These are phyloP conservation scores for Mechanitis mazaeus DNA, from an alignment of 2,888 invertebrate species.

Conservation along the genomic window DNA sequence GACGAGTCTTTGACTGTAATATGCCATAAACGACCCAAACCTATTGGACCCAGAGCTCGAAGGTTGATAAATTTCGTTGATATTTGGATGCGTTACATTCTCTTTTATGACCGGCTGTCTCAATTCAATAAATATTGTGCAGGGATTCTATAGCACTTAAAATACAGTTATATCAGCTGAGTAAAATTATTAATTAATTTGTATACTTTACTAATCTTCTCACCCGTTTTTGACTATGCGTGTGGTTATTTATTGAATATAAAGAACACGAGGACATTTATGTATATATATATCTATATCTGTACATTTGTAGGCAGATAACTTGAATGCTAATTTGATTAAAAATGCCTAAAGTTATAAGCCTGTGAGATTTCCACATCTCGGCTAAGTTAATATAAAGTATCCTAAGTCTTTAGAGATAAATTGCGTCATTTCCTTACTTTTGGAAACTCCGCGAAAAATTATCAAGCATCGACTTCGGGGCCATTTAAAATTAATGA, in stretches of 20 bases:
- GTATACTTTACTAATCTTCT: too few relatives aligned
- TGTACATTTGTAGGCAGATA: too few relatives aligned
- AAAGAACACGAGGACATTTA: too few relatives aligned
- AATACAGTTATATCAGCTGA: background rate
- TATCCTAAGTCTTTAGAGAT: slow-evolving; percentile 69
- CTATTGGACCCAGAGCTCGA: slow-evolving; percentile 64
- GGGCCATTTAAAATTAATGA: slow-evolving; percentile 74
- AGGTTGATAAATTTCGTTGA: slow-evolving; percentile 71
- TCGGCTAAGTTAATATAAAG: slow-evolving; percentile 64
- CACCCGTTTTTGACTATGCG: too few relatives aligned
- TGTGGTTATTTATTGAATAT: too few relatives aligned
- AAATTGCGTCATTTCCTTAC: slow-evolving; percentile 72
- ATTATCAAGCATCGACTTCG: slow-evolving; percentile 69
- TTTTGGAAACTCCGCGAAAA: slow-evolving; percentile 60
- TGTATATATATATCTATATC: too few relatives aligned
- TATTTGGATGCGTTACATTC: slow-evolving; percentile 73
- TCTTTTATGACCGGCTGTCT: slow-evolving; percentile 52
- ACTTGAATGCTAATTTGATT: slow-evolving; percentile 27
- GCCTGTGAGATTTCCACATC: slow-evolving; percentile 69
- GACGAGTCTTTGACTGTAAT: slow-evolving; percentile 69
- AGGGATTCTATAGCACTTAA: slow-evolving; percentile 40
- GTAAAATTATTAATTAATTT: background rate
- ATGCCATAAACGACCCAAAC: slow-evolving; percentile 71
- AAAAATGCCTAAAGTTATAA: slow-evolving; percentile 69
- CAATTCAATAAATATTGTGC: slow-evolving; percentile 59